phyloP scores from a whole-genome alignment of 2,888 invertebrate species.

The Carpatolechia fugitivella region DNA sequence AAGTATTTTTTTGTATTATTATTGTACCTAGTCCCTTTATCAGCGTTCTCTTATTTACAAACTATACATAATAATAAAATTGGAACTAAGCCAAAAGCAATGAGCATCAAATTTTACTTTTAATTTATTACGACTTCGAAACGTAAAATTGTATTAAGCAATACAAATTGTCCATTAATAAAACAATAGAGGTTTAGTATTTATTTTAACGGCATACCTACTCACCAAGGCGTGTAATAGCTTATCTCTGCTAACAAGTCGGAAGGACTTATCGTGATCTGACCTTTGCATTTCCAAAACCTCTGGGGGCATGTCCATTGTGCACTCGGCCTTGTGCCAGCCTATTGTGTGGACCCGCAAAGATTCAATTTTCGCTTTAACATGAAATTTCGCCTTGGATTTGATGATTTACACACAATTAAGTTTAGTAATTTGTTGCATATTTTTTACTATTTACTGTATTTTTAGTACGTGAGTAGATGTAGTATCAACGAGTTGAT shows the following conservation, averaged over 20 bases:
- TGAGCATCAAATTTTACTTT: no score
- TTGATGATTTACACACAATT: slow-evolving; percentile 39
- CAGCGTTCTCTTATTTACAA: no score
- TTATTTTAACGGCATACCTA: slow-evolving; percentile 28
- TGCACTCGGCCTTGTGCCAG: slow-evolving; percentile 45
- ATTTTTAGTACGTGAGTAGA: no score
- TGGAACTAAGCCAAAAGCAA: no score
- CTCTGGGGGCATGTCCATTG: slow-evolving; percentile 54
- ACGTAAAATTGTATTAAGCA: no score
- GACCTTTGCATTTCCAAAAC: slow-evolving; percentile 75
- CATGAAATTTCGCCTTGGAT: slow-evolving; percentile 64
- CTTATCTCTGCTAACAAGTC: slow-evolving; percentile 54
- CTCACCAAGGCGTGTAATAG: slow-evolving; percentile 58
- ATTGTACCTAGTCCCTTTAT: background rate
- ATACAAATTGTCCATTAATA: background rate
- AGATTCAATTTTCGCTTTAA: slow-evolving; percentile 60
- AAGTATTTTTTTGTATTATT: slow-evolving; percentile 20
- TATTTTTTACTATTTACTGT: no score
- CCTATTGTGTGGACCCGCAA: slow-evolving; percentile 25
- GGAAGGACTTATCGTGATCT: slow-evolving; percentile 65
- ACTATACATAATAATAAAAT: no score
- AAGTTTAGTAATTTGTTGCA: background rate
- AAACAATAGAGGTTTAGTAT: background rate
- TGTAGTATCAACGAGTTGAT: no score
- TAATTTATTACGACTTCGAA: no score